A percentile compares a stretch with the other conserved stretches of the same genome.
Evolutionary conservation across 2,888 invertebrate species (phyloP).

Genomic region (Platycnemis pennipes): DNA sequence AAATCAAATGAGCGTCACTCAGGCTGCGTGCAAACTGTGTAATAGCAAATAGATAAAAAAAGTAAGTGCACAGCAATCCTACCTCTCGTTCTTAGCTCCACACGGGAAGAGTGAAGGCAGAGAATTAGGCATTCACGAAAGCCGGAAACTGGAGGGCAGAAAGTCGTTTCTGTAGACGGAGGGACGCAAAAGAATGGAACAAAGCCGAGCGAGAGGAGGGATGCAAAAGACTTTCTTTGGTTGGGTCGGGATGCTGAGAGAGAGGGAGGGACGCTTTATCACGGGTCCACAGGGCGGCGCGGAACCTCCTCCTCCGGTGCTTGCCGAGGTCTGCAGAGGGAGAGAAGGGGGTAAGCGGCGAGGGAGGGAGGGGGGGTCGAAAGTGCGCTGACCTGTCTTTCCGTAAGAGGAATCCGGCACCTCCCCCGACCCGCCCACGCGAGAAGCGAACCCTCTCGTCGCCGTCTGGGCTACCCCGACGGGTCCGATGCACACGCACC

Average conservation of each 20-base stretch:
- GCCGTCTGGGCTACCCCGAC: neutral
- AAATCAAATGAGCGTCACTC: neutral
- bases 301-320: neutral
- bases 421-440: neutral
- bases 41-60: neutral
- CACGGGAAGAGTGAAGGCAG: neutral
- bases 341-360: neutral
- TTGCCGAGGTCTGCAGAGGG: neutral
- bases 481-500: neutral
- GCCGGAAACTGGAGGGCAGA: neutral
- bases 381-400: constrained; percentile 37
- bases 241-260: neutral
- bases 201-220: neutral
- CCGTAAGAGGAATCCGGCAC: neutral
- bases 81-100: neutral
- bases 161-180: neutral
- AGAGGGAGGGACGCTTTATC: neutral
- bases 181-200: neutral
- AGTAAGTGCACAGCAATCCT: neutral
- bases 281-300: neutral
- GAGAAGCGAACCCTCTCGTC: neutral
- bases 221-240: neutral
- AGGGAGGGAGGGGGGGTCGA: neutral
- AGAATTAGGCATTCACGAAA: neutral
- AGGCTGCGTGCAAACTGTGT: neutral